phyloP scores from a whole-genome alignment of 2,797 vertebrate genomes.

The Coregonus ussuriensis region DNA sequence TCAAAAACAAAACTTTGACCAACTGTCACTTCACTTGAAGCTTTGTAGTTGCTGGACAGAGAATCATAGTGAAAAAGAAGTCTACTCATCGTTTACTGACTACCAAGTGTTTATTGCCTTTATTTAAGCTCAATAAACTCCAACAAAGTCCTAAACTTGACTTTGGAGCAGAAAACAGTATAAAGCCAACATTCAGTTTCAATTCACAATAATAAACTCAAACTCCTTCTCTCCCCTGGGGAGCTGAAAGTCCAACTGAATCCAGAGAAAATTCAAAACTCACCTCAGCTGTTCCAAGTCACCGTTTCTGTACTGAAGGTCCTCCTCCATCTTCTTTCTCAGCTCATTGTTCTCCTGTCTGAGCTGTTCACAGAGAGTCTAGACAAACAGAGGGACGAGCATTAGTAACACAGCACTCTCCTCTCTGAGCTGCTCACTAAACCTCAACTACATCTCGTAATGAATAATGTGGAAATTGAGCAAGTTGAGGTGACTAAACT shows the following conservation, averaged over 20 bases:
- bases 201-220: conserved; percentile 2
- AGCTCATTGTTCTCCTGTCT: conserved; percentile 94
- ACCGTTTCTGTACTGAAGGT: conserved; percentile 92
- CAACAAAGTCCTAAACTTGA: not conserved
- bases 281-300: conserved; percentile 91
- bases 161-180: not conserved
- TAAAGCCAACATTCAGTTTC: not conserved
- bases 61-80: not conserved
- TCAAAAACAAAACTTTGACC: conserved; percentile 55
- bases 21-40: not conserved
- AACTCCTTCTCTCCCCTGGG: conserved; percentile 12
- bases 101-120: not conserved
- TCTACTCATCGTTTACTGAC: conserved; percentile 3
- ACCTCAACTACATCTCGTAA: too few species aligned
- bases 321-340: conserved; percentile 91
- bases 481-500: too few species aligned
- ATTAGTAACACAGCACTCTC: not conserved
- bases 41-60: not conserved
- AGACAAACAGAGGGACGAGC: not conserved
- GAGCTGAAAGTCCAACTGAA: conserved; percentile 15
- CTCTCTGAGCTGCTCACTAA: not conserved
- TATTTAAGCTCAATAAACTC: not conserved
- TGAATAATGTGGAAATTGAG: too few species aligned
- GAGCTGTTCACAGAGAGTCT: conserved; percentile 95
- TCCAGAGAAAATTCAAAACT: conserved; percentile 33